Conservation (phyloP, 2,888 invertebrate species). For the Alcis repandata region DNA sequence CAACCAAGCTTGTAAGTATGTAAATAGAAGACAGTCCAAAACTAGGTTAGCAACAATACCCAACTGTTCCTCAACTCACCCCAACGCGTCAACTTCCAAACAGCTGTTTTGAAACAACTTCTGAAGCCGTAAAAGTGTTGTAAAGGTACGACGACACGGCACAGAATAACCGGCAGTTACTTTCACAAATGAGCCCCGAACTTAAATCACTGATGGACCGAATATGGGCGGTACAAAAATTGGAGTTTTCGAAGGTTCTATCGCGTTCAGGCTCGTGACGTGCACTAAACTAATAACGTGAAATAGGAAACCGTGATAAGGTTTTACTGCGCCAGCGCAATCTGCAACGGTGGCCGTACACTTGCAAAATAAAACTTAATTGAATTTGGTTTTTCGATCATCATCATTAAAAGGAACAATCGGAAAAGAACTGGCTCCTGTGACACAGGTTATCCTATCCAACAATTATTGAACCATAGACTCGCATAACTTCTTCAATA, state of each 20-base stretch:
- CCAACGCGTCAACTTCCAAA: background rate
- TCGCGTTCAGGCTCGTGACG: constrained; percentile 34
- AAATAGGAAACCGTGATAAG: constrained; percentile 45
- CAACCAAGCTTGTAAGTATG: background rate
- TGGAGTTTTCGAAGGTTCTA: constrained; percentile 16
- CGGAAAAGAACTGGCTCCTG: background rate
- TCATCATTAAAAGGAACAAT: background rate
- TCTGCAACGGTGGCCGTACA: constrained; percentile 41
- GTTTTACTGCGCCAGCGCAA: constrained; percentile 44
- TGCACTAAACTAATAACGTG: constrained; percentile 43
- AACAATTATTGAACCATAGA: too few species aligned
- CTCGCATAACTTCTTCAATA: too few species aligned
- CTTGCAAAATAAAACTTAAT: constrained; percentile 39
- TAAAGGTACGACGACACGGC: background rate
- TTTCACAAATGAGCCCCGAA: background rate
- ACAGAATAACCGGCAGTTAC: background rate
- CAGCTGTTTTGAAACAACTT: constrained; percentile 2
- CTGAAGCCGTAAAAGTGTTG: background rate
- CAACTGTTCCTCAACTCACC: background rate
- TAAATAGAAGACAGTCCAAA: background rate
- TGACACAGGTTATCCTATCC: too few species aligned
- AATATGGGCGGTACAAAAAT: background rate
- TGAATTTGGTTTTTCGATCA: constrained; percentile 34
- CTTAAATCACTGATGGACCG: background rate
- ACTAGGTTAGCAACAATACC: background rate